These are phyloP conservation scores for Gryllus longicercus DNA, from an alignment of 2,888 invertebrate genomes.

Conservation along the genomic window DNA sequence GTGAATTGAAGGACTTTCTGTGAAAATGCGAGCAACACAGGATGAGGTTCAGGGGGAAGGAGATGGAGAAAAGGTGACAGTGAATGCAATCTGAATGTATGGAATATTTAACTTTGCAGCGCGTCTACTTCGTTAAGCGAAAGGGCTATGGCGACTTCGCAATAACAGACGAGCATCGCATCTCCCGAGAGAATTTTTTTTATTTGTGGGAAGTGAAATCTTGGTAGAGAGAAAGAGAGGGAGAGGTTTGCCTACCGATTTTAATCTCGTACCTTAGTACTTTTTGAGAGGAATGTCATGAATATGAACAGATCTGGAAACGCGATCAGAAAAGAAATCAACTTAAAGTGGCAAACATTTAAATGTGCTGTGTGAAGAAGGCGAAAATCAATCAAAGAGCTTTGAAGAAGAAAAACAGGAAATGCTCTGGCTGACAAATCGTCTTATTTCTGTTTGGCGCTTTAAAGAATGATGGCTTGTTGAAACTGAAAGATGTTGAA, in stretches of 20 bases:
- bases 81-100: conserved; percentile 2
- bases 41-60: no score
- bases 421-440: no score
- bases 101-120: conserved; percentile 9
- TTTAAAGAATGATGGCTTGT: not conserved
- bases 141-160: not conserved
- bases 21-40: no score
- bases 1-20: no score
- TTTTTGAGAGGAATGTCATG: not conserved
- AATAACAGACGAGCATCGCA: not conserved
- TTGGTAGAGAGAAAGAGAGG: not conserved
- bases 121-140: not conserved
- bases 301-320: not conserved
- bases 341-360: not conserved
- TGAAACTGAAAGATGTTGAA: not conserved
- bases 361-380: not conserved
- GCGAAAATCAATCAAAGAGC: not conserved
- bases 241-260: not conserved
- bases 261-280: not conserved
- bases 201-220: not conserved
- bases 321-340: not conserved
- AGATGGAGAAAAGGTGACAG: not conserved
- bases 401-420: no score
- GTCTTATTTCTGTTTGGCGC: no score
- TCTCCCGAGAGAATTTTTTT: not conserved